Conservation (phyloP, 2,888 invertebrate genomes). For the Melanostoma scalare region DNA sequence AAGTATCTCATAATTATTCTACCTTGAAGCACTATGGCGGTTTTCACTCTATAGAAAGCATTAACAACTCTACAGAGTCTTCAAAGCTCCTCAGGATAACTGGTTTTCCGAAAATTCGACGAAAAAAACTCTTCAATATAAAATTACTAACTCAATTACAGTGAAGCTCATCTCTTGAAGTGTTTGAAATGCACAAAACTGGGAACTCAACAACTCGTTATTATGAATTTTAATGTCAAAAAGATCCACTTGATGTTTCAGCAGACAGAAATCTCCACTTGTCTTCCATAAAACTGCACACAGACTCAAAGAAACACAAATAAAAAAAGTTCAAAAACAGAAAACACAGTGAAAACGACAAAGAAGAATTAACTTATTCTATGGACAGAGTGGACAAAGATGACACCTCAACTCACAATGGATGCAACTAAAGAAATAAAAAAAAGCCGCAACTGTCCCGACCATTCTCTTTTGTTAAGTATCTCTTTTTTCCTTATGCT, state of each 20-base stretch:
- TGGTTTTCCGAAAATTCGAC: no score
- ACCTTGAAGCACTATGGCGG: no score
- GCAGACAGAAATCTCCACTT: slow-evolving; percentile 27
- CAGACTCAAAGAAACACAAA: slow-evolving; percentile 41
- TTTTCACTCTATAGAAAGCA: no score
- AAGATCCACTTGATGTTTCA: slow-evolving; percentile 41
- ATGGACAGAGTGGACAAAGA: slow-evolving; percentile 43
- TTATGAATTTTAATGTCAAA: slow-evolving; percentile 41
- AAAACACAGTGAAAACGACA: slow-evolving; percentile 15
- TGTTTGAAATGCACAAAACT: no score
- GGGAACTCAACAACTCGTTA: slow-evolving; percentile 18
- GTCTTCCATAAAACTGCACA: slow-evolving; percentile 32
- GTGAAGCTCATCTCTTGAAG: no score
- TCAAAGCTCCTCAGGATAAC: no score
- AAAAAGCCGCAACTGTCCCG: background rate
- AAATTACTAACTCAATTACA: no score
- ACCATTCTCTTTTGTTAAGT: slow-evolving; percentile 26
- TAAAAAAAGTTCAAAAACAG: background rate
- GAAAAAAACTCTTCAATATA: no score
- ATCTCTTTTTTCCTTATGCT: background rate
- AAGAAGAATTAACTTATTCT: slow-evolving; percentile 51
- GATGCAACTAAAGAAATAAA: slow-evolving; percentile 6
- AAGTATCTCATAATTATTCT: no score
- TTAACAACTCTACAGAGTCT: no score
- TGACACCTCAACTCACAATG: slow-evolving; percentile 62